These are phyloP conservation scores for Tetanocera ferruginea DNA, from an alignment of 2,888 invertebrate species.

Conservation along the genomic window DNA sequence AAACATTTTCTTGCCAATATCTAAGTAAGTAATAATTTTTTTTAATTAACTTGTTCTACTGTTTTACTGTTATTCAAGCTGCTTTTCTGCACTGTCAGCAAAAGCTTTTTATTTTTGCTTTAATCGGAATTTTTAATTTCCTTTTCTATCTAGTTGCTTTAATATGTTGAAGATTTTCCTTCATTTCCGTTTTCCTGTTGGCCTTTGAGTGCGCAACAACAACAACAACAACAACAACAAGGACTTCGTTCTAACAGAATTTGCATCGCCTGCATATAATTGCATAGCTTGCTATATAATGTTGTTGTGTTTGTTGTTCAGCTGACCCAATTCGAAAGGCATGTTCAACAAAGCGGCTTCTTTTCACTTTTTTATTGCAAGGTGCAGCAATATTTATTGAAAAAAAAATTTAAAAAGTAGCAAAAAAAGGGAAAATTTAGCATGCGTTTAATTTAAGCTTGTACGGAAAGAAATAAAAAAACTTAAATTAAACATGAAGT, in stretches of 20 bases:
- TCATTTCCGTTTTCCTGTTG: not conserved
- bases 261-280: not conserved
- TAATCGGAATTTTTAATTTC: not conserved
- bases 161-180: not conserved
- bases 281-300: not conserved
- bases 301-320: not conserved
- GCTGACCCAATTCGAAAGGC: not conserved
- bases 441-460: no score
- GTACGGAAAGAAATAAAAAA: no score
- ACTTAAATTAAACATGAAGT: no score
- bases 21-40: no score
- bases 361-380: not conserved
- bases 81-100: no score
- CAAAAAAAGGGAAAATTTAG: no score
- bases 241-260: not conserved
- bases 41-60: no score
- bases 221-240: conserved; percentile 8
- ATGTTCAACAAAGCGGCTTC: not conserved
- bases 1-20: no score
- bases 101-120: not conserved
- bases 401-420: no score
- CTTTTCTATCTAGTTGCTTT: not conserved
- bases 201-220: not conserved
- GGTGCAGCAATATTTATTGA: no score
- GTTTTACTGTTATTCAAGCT: no score